phyloP scores from a whole-genome alignment of 2,797 vertebrate genomes.

The Parotocinclus haroldoi region DNA sequence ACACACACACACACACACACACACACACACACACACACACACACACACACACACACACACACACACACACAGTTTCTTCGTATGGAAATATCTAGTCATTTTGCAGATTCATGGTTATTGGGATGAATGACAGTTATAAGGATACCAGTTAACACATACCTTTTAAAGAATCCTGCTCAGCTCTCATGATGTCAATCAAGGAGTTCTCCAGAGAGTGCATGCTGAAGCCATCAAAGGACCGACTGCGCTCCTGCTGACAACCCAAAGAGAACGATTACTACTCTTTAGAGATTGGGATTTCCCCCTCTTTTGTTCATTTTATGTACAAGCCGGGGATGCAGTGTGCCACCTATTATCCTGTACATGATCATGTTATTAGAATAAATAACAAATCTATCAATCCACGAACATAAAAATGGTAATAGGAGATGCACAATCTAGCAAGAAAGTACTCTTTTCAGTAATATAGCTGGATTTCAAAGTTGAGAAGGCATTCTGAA shows the following conservation, averaged over 20 bases:
- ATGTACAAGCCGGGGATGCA: no score
- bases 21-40: no score
- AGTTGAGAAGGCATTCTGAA: no score
- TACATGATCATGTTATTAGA: slow-evolving; percentile 7
- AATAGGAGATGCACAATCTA: no score
- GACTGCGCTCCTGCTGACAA: slow-evolving; percentile 88
- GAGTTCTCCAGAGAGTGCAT: slow-evolving; percentile 99
- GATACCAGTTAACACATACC: slow-evolving; percentile 69
- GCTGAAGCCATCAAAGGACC: slow-evolving; percentile 90
- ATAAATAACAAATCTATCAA: neutral
- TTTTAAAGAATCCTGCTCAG: slow-evolving; percentile 99
- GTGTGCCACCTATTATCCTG: no score
- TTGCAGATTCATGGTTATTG: neutral
- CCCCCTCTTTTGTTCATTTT: slow-evolving; percentile 9
- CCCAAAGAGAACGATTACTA: slow-evolving; percentile 61
- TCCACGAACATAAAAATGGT: no score
- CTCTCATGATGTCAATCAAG: slow-evolving; percentile 99
- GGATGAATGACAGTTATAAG: neutral
- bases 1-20: no score
- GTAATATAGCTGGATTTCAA: no score
- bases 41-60: no score
- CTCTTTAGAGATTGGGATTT: slow-evolving; percentile 12
- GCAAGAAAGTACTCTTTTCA: no score
- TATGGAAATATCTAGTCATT: neutral
- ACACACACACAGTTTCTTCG: neutral